Percentiles rank a stretch among this genome's conserved stretches.
Conservation (phyloP, 2,888 invertebrate genomes). For the Imbricaverruca yamaguchii region DNA sequence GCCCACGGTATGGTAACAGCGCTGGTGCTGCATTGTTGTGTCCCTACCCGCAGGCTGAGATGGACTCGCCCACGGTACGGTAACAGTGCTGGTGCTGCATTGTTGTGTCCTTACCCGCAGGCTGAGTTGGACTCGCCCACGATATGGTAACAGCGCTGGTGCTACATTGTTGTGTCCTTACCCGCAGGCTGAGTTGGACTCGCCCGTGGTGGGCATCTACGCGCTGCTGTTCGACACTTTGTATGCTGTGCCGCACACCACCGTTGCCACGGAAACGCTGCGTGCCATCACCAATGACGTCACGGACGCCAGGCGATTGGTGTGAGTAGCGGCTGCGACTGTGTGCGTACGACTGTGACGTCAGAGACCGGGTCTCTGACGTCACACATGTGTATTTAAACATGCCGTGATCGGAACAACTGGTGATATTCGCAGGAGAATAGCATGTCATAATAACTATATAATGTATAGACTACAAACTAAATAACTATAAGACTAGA, state of each 20-base stretch:
- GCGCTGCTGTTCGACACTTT: slow-evolving; percentile 37
- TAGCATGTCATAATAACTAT: no score
- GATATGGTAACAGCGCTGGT: slow-evolving; percentile 43
- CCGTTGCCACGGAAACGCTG: slow-evolving; percentile 40
- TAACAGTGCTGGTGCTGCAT: no score
- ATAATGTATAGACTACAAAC: no score
- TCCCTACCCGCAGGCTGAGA: slow-evolving; percentile 46
- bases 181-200: slow-evolving; percentile 56
- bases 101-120: background rate
- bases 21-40: no score
- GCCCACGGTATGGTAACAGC: no score
- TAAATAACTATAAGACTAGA: no score
- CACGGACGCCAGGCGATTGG: slow-evolving; percentile 46
- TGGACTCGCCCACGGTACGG: slow-evolving; percentile 86
- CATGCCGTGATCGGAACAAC: no score
- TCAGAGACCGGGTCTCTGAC: no score
- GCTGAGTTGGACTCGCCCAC: slow-evolving; percentile 76
- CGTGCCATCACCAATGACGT: slow-evolving; percentile 33
- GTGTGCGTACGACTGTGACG: no score
- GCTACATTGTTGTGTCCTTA: background rate
- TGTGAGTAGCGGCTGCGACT: slow-evolving; percentile 42
- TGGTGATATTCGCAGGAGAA: no score
- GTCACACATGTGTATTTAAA: no score
- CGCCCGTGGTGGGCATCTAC: slow-evolving; percentile 87
- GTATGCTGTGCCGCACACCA: slow-evolving; percentile 38